Evolutionary conservation across 2,888 invertebrate species (phyloP).

Genomic region (Mesopsocus fuscifrons): DNA sequence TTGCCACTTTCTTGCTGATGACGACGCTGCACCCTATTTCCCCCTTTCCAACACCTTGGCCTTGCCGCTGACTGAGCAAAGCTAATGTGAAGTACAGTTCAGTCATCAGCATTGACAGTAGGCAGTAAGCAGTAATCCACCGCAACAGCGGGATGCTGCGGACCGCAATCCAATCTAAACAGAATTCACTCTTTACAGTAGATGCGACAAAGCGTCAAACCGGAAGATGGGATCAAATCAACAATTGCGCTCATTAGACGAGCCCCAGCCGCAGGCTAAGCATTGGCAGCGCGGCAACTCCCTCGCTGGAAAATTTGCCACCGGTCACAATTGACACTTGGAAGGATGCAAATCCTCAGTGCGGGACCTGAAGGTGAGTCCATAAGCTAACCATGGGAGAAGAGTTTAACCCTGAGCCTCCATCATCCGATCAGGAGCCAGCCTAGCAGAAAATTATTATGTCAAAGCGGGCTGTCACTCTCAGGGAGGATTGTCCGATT

Average conservation of each 20-base stretch:
- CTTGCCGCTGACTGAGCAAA: no score
- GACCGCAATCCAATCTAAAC: constrained; percentile 7
- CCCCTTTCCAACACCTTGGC: no score
- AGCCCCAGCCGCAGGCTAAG: background rate
- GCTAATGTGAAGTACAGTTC: no score
- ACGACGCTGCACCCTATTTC: no score
- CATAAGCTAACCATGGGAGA: background rate
- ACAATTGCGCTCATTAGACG: constrained; percentile 9
- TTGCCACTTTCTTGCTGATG: no score
- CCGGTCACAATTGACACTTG: constrained; percentile 10
- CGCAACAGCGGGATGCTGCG: no score
- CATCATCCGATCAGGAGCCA: constrained; percentile 4
- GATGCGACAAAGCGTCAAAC: constrained; percentile 8
- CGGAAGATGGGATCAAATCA: constrained; percentile 9
- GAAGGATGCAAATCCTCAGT: constrained; percentile 6
- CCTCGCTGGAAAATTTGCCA: constrained; percentile 1
- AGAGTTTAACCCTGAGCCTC: background rate
- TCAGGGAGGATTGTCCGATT: background rate
- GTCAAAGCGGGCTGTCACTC: constrained; percentile 2
- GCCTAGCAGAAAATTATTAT: constrained; percentile 7
- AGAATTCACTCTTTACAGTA: constrained; percentile 10
- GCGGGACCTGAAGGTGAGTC: background rate
- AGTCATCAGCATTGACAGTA: no score
- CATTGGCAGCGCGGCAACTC: background rate
- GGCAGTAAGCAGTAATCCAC: no score